phyloP scores from a whole-genome alignment of 2,797 vertebrate species.

The Muscicapa striata region DNA sequence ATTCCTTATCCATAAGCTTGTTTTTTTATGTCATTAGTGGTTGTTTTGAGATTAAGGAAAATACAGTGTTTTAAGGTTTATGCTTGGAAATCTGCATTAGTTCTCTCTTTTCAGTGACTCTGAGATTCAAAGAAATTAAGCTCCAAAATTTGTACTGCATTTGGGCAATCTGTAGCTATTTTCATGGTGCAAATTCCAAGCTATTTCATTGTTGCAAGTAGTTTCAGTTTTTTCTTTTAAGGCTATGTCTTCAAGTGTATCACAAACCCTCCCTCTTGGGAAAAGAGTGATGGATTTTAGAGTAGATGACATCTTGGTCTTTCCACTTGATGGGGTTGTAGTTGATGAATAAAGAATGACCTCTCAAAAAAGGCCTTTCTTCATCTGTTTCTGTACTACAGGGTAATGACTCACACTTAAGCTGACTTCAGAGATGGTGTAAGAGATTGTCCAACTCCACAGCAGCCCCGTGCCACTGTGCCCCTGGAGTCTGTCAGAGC shows the following conservation, averaged over 20 bases:
- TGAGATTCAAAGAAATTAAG: not conserved
- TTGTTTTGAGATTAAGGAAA: not conserved
- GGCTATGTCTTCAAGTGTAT: not conserved
- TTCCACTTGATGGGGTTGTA: not conserved
- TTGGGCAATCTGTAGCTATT: not conserved
- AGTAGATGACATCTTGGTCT: not conserved
- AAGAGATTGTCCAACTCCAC: not conserved
- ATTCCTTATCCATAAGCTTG: not conserved
- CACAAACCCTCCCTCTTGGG: not conserved
- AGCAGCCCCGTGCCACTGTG: not conserved
- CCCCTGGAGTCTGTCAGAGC: not conserved
- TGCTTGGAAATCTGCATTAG: not conserved
- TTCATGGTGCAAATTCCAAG: not conserved
- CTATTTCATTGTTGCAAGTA: not conserved
- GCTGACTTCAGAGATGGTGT: not conserved
- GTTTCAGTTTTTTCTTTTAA: not conserved
- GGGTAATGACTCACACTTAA: not conserved
- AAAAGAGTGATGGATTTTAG: not conserved
- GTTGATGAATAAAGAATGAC: slow-evolving; percentile 21
- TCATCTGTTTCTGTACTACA: not conserved
- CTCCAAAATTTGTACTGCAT: not conserved
- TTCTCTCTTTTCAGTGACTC: not conserved
- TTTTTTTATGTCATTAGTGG: not conserved
- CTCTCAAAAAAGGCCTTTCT: slow-evolving; percentile 9
- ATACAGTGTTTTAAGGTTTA: not conserved